These are phyloP conservation scores for Leptodon cayanensis DNA, from an alignment of 2,797 vertebrate species.

Conservation along the genomic window DNA sequence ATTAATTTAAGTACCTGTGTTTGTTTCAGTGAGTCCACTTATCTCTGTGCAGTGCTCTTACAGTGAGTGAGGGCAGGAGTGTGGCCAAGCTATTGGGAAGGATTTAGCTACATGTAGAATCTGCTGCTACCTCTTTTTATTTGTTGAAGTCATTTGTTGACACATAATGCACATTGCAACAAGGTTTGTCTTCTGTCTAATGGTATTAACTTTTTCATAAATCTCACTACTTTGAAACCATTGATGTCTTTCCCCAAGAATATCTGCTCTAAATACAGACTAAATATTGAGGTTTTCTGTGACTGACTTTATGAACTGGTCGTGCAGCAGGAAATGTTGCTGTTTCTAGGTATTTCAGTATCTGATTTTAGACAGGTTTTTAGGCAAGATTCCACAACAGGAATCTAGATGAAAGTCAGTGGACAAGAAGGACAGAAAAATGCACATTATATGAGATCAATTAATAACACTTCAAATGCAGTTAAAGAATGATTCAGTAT, in stretches of 20 bases:
- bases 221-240: not conserved
- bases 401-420: not conserved
- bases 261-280: not conserved
- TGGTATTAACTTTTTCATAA: not conserved
- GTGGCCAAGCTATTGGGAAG: not conserved
- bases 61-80: accelerated
- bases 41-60: not conserved
- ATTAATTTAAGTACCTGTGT: not conserved
- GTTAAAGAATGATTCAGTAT: not conserved
- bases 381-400: not conserved
- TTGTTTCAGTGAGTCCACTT: not conserved
- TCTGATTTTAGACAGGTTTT: not conserved
- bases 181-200: not conserved
- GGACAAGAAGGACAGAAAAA: not conserved
- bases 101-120: not conserved
- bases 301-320: not conserved
- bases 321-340: not conserved
- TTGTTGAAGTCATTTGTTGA: not conserved
- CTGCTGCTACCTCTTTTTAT: not conserved
- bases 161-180: not conserved
- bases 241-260: not conserved
- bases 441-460: not conserved
- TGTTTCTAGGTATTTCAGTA: not conserved
- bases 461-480: not conserved
- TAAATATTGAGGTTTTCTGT: not conserved